Conservation (phyloP, 2,113 vertebrate genomes). For the Amphilophus citrinellus region DNA sequence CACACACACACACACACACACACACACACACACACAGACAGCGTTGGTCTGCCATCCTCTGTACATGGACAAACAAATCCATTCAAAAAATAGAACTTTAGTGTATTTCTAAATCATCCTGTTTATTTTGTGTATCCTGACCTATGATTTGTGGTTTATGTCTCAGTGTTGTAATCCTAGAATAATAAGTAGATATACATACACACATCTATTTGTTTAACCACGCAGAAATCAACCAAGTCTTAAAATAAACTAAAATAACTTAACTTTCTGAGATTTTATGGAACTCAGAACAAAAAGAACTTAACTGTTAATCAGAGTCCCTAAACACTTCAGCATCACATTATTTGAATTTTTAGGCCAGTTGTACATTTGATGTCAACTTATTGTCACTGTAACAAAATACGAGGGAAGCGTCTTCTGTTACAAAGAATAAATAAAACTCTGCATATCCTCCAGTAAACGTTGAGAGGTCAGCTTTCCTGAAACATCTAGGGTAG, state of each 20-base stretch:
- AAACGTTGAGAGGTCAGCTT: too few species aligned
- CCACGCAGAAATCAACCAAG: not conserved
- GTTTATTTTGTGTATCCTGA: constrained; percentile 13
- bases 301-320: too few species aligned
- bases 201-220: not conserved
- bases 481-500: too few species aligned
- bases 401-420: not conserved
- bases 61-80: not conserved
- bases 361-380: too few species aligned
- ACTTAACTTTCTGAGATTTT: not conserved
- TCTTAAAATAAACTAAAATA: not conserved
- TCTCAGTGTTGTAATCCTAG: not conserved
- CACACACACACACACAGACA: too few species aligned
- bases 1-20: not conserved
- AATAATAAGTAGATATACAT: not conserved
- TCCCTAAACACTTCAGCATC: too few species aligned
- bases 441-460: not conserved
- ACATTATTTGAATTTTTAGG: too few species aligned
- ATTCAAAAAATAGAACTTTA: constrained; percentile 2
- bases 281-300: not conserved
- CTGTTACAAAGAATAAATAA: not conserved
- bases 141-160: not conserved
- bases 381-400: not conserved
- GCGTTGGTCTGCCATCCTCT: not conserved
- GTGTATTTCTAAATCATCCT: not conserved